Evolutionary conservation across 2,888 invertebrate genomes (phyloP), one percentile per base, ranked within the genome.

Genomic region (Capitulum mitella): DNA sequence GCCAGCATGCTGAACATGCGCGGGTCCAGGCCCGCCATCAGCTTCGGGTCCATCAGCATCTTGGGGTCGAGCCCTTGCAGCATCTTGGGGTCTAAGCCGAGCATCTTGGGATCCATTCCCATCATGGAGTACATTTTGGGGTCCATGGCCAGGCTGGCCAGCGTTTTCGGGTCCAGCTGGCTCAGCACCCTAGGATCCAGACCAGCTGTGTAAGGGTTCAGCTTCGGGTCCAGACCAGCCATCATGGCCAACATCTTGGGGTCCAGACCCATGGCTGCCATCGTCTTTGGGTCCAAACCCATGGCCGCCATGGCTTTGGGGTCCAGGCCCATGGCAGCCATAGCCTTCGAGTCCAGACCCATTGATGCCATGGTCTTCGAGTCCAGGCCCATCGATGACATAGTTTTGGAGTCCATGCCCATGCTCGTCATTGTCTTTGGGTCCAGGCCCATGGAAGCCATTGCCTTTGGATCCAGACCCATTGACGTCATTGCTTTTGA

Each of bases 71-170:
- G 86, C 29, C 83, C 82, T 79, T 82, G 70, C n/a, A 79, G 51
- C 34, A 78, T 37, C 32, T 76, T 77, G 29, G 77, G 54, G 37
- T 94, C 94, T n/a, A 88, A 86, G 32, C 83, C 82, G 29, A 79
- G 51, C 34, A 78, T 37, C 32, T 76, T 77, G 29, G 77, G 54
- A n/a, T 94, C 94, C 78, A 95, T 87, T 43, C 92, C 92, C 79
- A 83, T 74, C 74, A 82, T 83, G 26, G 83, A 82, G 78, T 82
- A 43, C 58, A 77, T 40, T 46, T 79, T 80, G n/a, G 80, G 80
- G 75, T 79, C 79, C 58, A 79, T 48, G 26, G 77, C 79, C 34
- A 81, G 43, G 22, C 80, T 79, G 37, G 32, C 79, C 75, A 81
- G 48, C 8, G 77, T 46, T 70, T 80, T 80, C 19, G 64, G 79